Base-by-base conservation (phyloP, 2,113 vertebrate species). In the Ictidomys tridecemlineatus region DNA sequence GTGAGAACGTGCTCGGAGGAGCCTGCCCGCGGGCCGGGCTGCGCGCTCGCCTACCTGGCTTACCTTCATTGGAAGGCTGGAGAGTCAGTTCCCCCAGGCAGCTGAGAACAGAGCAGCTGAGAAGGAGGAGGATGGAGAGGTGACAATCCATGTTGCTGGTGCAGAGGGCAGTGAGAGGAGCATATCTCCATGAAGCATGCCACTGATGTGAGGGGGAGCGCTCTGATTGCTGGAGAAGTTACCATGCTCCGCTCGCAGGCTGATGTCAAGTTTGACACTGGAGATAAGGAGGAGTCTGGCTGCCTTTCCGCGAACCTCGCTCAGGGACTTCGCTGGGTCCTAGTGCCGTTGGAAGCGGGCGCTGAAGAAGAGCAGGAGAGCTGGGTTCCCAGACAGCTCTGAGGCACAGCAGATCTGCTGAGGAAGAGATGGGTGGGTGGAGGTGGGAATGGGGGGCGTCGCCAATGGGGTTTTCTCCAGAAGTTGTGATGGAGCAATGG, bases 21-120 rank as follows among this genome's bases (percentile, higher is more conserved):
- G 89, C 22, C 7, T 8, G 2, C 70, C 22, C 30, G 10, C 20
- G 53, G 51, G n/a, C 69, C 18, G 73, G 61, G 89, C 73, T 2
- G 76, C 8, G 93, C 26, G 39, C 63, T 45, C 89, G 37, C 70
- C 61, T 1, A 80, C 96, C 97, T 91, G 65, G 93, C 99, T 99
- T 99, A 99, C 99, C 99, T 99, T 99, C 99, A 91, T 99, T 99
- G 89, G 99, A 97, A 85, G 99, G 99, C 94, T 99, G 99, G 70
- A 98, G 97, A 96, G 39, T 98, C 98, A 98, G 90, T 93, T 98
- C 98, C 88, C 98, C 99, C 51, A 95, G 96, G 96, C 98, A 90
- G 98, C 97, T 77, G 97, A 98, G 97, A 86, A 93, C 74, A 22
- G 96, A 97, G 96, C 94, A 93, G 98, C 98, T 95, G 98, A 98